Evolutionary conservation across 1,140 invertebrate genomes (phyloP).

Genomic region (Agrilus planipennis): DNA sequence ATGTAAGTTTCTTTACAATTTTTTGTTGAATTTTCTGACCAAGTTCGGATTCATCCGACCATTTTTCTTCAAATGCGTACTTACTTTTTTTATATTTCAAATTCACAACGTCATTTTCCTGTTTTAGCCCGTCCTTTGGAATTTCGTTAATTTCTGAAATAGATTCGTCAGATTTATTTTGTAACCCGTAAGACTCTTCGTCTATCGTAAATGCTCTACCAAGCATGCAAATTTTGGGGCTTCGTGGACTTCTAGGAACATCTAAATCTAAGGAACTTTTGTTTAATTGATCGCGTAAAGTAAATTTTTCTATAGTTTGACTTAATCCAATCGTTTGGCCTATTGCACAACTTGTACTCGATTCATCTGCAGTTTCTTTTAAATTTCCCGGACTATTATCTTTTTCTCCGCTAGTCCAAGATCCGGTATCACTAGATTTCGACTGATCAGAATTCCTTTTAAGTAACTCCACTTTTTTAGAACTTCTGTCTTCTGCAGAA

Average conservation of each 20-base stretch:
- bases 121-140: constrained; percentile 24
- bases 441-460: constrained; percentile 51
- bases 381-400: constrained; percentile 36
- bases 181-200: constrained; percentile 23
- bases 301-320: constrained; percentile 50
- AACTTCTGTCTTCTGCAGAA: constrained; percentile 33
- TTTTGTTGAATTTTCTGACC: constrained; percentile 28
- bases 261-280: constrained; percentile 28
- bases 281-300: constrained; percentile 26
- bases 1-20: constrained; percentile 29
- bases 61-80: constrained; percentile 34
- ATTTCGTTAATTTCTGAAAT: constrained; percentile 30
- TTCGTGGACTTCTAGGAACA: constrained; percentile 27
- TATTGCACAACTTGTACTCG: constrained; percentile 66
- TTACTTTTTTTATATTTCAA: constrained; percentile 23
- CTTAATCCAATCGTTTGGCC: constrained; percentile 62
- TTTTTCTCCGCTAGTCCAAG: constrained; percentile 40
- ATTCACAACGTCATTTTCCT: constrained; percentile 21
- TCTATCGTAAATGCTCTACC: constrained; percentile 32
- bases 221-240: constrained; percentile 28
- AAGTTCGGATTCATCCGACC: constrained; percentile 32
- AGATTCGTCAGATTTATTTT: constrained; percentile 20
- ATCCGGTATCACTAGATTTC: constrained; percentile 49
- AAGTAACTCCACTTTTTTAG: constrained; percentile 33
- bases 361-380: constrained; percentile 57